Evolutionary conservation across 1,140 invertebrate genomes (phyloP), one percentile per base, ranked within the genome.

Genomic region (Andrena cerasifolii): DNA sequence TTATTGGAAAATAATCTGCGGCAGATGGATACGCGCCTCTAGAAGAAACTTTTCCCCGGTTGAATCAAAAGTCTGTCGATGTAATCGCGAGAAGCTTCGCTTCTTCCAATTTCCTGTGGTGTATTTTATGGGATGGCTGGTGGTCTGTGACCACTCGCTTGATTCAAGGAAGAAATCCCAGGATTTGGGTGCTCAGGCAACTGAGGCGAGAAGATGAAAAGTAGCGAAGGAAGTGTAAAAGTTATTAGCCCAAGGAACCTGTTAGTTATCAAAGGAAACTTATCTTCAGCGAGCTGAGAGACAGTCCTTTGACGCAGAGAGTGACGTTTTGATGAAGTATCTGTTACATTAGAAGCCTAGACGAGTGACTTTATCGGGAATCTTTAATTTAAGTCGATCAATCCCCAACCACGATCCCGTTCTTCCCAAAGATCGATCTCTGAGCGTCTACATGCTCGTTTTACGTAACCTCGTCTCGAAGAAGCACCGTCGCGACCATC

Each of bases 1-100:
- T 84, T 79, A 59, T 71, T 77, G 63, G 56, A 86, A 85, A 77
- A 71, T 79, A 62, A 70, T 75, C 51, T 31, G 31, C 26, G 33
- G 62, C 82, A 79, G 76, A 76, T 78, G 73, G 70, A 80, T 72
- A 75, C 40, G 28, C 40, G 62, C 36, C 36, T n/a, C 43, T 47
- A 10, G 36, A 47, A 40, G 45, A 77, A 68, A 75, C 49, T 66
- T 36, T 43, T 1, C 4, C 14, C 7, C 3, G 16, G n/a, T 26
- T 40, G 36, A 10, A 10, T n/a, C 36, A 10, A 40, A 40, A 40
- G 36, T 40, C 36, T 40, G 36, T 40, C 36, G 3, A 10, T 10
- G 3, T 40, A 5, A 31, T 61, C n/a, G 56, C 43, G 31, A 73
- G 43, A 36, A 26, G 40, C 56, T 14, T 10, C 56, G 31, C 14